Base-by-base conservation (phyloP, 1,140 invertebrate genomes). In the Monochamus saltuarius region DNA sequence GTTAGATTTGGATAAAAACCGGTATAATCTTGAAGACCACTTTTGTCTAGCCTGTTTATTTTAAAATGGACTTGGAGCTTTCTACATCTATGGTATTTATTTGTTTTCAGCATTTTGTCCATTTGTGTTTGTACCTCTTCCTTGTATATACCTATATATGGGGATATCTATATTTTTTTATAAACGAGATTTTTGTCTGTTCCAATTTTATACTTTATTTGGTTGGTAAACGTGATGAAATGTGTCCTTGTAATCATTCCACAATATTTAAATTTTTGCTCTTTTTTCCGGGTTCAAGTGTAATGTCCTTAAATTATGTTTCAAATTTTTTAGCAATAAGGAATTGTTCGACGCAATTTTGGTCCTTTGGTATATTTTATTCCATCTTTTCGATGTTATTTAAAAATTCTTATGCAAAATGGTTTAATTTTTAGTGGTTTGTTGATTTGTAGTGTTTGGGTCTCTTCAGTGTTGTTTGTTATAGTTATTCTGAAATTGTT, bases 211-310 rank as follows among this genome's bases (percentile, higher is more conserved):
- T 61, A 51, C 14, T 50, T 47, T 35, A 61, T 50, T 38, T 38
- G 2, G 56, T 56, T 56, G 4, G 52, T 47, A 61, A 55, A 56
- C 9, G 37, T 22, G 35, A 17, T 60, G 35, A 39, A 61, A 61
- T 11, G 56, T 61, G 16, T 61, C 52, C 37, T 37, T 56, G 35
- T 46, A 61, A 22, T 55, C 6, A 8, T 14, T 29, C 29, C 34
- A 56, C 2, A 61, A n/a, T 10, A 47, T 47, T 38, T n/a, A 22
- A 0, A 56, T 16, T 29, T n/a, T n/a, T 13, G 37, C 13, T 56
- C 56, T 55, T 56, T 61, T 42, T 29, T 56, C 52, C 39, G n/a
- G 13, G 37, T 61, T 61, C 7, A 35, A 47, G 49, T 61, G 59
- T 10, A 39, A 2, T 10, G 40, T 9, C n/a, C 52, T 47, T 14